Conservation (phyloP, 2,113 vertebrate species). For the Labrus mixtus region DNA sequence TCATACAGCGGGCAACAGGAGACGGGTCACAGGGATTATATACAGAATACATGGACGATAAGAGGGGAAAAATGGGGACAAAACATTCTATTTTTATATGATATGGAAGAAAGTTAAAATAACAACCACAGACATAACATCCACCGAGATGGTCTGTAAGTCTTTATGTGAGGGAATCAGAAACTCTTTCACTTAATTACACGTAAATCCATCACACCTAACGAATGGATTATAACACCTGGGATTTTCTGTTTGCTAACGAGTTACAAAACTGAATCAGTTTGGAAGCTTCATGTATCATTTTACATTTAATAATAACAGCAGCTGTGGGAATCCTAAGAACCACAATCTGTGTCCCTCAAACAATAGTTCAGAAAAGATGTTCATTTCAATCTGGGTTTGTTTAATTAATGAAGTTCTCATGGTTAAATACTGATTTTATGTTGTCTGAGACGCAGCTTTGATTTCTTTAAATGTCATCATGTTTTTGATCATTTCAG, state of each 20-base stretch:
- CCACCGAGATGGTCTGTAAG: not conserved
- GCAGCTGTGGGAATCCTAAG: not conserved
- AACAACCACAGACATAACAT: not conserved
- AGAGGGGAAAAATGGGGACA: constrained; percentile 11
- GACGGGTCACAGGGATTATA: constrained; percentile 52
- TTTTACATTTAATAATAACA: constrained; percentile 5
- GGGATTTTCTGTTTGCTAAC: constrained; percentile 37
- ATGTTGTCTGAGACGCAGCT: too few species aligned
- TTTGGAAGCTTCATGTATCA: constrained; percentile 22
- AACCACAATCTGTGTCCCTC: too few species aligned
- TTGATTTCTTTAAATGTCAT: too few species aligned
- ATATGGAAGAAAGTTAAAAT: not conserved
- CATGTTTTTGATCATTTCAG: too few species aligned
- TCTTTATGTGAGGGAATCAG: not conserved
- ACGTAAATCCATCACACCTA: constrained; percentile 32
- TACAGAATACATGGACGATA: constrained; percentile 16
- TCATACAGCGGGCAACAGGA: constrained; percentile 39
- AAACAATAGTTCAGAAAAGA: too few species aligned
- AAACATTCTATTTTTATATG: constrained; percentile 1
- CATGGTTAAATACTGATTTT: too few species aligned
- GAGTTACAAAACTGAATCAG: constrained; percentile 22
- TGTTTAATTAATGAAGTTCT: too few species aligned
- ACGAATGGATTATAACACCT: constrained; percentile 14
- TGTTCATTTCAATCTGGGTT: too few species aligned
- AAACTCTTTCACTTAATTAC: constrained; percentile 27